phyloP scores from a whole-genome alignment of 1,140 invertebrate genomes.

The Pseudomyrmex pallidus region DNA sequence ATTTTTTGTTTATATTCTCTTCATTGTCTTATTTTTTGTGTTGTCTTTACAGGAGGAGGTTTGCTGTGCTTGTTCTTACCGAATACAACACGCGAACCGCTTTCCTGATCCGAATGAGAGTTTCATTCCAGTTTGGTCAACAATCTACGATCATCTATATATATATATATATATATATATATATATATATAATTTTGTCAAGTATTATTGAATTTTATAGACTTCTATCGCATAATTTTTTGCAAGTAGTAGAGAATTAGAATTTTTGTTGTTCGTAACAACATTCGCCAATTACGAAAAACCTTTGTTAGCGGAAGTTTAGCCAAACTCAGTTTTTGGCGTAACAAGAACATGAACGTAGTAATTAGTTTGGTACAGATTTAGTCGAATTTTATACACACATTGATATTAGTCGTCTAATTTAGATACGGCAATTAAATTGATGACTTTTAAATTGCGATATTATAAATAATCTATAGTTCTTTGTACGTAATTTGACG shows the following conservation, averaged over 20 bases:
- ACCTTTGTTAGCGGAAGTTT: slow-evolving; percentile 2
- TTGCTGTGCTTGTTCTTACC: slow-evolving; percentile 93
- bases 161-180: slow-evolving; percentile 16
- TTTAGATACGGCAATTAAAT: slow-evolving; percentile 34
- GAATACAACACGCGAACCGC: slow-evolving; percentile 93
- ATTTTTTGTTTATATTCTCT: not conserved
- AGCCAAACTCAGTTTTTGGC: slow-evolving; percentile 4
- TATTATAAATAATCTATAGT: slow-evolving; percentile 49
- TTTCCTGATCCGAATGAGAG: slow-evolving; percentile 87
- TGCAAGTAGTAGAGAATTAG: slow-evolving; percentile 39
- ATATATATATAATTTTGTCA: slow-evolving; percentile 20
- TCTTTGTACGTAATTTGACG: slow-evolving; percentile 36
- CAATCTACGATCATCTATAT: slow-evolving; percentile 50
- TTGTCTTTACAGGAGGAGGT: slow-evolving; percentile 88
- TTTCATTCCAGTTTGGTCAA: slow-evolving; percentile 17
- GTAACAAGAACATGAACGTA: slow-evolving; percentile 16
- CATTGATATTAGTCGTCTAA: slow-evolving; percentile 32
- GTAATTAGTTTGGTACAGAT: slow-evolving; percentile 23
- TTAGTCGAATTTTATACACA: slow-evolving; percentile 50
- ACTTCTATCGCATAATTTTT: not conserved
- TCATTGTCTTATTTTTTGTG: not conserved
- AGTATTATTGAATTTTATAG: not conserved
- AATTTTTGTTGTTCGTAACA: slow-evolving; percentile 37
- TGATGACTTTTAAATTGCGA: slow-evolving; percentile 1
- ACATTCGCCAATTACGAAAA: too few species aligned